Evolutionary conservation across 2,888 invertebrate genomes (phyloP).

Genomic region (Nephrotoma appendiculata): DNA sequence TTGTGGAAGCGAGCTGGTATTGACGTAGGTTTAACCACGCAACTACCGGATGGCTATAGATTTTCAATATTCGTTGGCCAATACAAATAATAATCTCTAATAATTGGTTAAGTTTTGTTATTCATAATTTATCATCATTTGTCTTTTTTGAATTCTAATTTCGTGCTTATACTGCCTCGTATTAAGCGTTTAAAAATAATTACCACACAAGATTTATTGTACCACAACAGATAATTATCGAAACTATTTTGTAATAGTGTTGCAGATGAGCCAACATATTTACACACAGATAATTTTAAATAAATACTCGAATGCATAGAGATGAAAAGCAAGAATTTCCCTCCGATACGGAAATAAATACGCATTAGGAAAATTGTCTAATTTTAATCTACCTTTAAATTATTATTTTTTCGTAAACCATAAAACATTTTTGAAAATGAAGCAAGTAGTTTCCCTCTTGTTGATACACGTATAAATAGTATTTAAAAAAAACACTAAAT

Average conservation of each 20-base stretch:
- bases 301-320: too few relatives aligned
- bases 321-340: too few relatives aligned
- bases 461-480: too few relatives aligned
- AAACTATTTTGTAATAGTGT: neutral
- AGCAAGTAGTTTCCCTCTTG: too few relatives aligned
- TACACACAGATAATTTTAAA: too few relatives aligned
- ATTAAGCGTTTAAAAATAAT: neutral
- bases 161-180: neutral
- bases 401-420: neutral
- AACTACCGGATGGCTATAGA: neutral
- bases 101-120: neutral
- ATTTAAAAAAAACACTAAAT: too few relatives aligned
- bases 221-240: neutral
- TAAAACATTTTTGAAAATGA: neutral
- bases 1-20: neutral
- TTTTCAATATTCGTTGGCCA: neutral
- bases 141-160: neutral
- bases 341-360: too few relatives aligned
- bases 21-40: neutral
- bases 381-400: neutral
- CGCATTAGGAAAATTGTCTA: neutral
- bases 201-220: neutral
- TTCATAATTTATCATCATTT: neutral
- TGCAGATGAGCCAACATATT: neutral
- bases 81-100: neutral